Conservation (phyloP, 2,888 invertebrate genomes). For the Actias luna region DNA sequence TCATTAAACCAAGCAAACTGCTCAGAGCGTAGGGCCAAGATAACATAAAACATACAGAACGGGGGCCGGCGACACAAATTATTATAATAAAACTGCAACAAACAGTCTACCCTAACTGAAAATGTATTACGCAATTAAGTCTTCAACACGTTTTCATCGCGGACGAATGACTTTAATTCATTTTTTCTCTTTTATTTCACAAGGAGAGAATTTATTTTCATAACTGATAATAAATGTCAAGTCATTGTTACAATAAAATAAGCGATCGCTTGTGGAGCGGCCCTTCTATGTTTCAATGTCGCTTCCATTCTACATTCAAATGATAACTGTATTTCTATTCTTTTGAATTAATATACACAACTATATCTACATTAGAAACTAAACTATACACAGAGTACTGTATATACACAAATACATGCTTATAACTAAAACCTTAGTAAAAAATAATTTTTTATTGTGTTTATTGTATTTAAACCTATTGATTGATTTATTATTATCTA, state of each 20-base stretch:
- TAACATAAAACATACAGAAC: constrained; percentile 40
- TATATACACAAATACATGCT: too few relatives aligned
- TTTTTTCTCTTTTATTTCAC: constrained; percentile 62
- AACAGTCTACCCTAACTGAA: constrained; percentile 44
- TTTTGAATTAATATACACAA: too few relatives aligned
- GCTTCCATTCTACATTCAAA: constrained; percentile 24
- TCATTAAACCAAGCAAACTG: constrained; percentile 45
- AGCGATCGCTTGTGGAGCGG: constrained; percentile 44
- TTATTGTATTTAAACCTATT: too few relatives aligned
- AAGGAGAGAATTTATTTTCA: constrained; percentile 67
- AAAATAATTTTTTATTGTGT: too few relatives aligned
- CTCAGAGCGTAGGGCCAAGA: constrained; percentile 26
- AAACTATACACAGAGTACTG: too few relatives aligned
- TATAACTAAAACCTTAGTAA: too few relatives aligned
- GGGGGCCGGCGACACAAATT: constrained; percentile 43
- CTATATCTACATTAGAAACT: too few relatives aligned
- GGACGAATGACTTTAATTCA: constrained; percentile 57
- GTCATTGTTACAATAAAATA: constrained; percentile 73
- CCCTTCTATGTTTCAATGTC: constrained; percentile 36
- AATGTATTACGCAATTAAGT: constrained; percentile 64
- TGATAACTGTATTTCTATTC: not conserved
- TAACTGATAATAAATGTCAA: constrained; percentile 75
- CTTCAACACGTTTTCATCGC: constrained; percentile 51
- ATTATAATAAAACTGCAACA: constrained; percentile 59
- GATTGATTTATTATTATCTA: too few relatives aligned